A percentile compares a stretch with the other conserved stretches of the same genome.
phyloP scores from a whole-genome alignment of 2,113 vertebrate species.

The Aegotheles bennettii region DNA sequence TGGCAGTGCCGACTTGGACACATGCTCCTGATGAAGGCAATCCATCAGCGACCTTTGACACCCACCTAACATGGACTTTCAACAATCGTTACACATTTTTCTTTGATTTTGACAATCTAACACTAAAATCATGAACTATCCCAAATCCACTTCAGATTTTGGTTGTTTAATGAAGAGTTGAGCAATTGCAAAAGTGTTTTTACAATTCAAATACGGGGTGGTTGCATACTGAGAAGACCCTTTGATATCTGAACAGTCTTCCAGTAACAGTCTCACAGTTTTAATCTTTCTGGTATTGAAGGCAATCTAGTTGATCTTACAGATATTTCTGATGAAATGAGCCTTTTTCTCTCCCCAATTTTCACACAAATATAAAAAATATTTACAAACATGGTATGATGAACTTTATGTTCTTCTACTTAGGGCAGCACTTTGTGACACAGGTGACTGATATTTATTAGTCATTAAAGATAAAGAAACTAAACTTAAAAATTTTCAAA shows the following conservation, averaged over 20 bases:
- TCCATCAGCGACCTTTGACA: not conserved
- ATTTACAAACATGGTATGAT: not conserved
- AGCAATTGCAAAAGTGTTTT: constrained; percentile 10
- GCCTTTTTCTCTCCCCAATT: not conserved
- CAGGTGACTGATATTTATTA: not conserved
- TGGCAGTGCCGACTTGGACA: not conserved
- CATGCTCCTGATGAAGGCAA: not conserved
- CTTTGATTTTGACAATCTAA: not conserved
- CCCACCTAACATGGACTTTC: not conserved
- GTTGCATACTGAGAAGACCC: not conserved
- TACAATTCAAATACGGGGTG: not conserved
- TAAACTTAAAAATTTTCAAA: not conserved
- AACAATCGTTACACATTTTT: not conserved
- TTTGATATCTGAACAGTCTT: not conserved
- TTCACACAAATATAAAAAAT: not conserved
- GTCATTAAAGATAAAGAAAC: not conserved
- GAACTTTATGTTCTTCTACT: not conserved
- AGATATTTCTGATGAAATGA: not conserved
- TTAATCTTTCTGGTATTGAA: not conserved
- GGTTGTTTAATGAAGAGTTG: not conserved
- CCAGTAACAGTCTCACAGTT: not conserved
- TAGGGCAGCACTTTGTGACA: not conserved
- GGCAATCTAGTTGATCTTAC: not conserved
- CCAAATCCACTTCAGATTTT: not conserved
- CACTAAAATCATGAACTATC: not conserved